Evolutionary conservation across 1,140 invertebrate species (phyloP), one percentile per base, ranked within the genome.

Genomic region (Papilio polytes): DNA sequence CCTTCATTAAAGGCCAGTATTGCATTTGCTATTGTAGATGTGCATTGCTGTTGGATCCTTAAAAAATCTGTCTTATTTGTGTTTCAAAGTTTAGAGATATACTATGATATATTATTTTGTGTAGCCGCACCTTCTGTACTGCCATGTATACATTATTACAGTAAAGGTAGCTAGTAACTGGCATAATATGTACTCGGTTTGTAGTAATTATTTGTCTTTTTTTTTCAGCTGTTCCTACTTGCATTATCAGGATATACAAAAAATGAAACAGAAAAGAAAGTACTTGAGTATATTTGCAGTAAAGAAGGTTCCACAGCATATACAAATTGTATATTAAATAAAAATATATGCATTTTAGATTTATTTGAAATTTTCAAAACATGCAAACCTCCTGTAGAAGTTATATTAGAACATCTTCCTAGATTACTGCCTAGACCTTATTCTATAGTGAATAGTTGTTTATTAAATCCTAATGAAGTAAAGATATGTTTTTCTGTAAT

Each of bases 341-440:
- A 96, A 82, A 95, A 94, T 59, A 85, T 96, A 63, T 96, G 95
- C 72, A 89, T 98, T 41, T 81, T 97, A 9, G 97, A 98, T 89
- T 88, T 98, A 76, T 93, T 98, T 8, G 86, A 95, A 66, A 94
- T 96, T 85, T 97, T 97, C 90, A 88, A 94, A 84, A 95, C 97
- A 72, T 96, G 97, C 87, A 89, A 94, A 78, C 97, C 97, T 13
- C 95, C 96, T 31, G 86, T 98, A 26, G 96, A 96, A 84, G 83
- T 96, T 70, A 86, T 98, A 53, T 92, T 98, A 77, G 97, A 98
- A 89, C 94, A 98, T 87, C 94, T 98, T 74, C 97, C 97, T 3
- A 95, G 96, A 31, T 94, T 98, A 18, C 92, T 97, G 70, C 97
- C 98, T 9, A 94, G 98, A 80, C 96, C 97, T 22, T 98, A 98